Conservation (phyloP, 2,888 invertebrate species). For the Ennomos erosarius region DNA sequence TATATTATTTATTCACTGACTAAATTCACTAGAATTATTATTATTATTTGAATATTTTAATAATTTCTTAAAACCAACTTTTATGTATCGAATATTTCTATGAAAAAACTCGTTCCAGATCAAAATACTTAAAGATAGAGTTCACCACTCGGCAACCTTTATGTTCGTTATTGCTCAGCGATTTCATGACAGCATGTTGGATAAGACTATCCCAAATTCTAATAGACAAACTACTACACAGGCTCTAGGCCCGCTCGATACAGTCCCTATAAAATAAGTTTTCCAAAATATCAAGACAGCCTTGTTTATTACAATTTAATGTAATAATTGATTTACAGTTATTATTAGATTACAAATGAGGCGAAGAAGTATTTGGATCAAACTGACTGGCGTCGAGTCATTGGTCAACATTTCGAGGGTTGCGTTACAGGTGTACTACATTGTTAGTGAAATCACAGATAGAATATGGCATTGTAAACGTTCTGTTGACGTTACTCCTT, state of each 20-base stretch:
- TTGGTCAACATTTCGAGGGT: conserved; percentile 41
- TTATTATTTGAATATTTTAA: conserved; percentile 78
- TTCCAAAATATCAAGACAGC: conserved; percentile 58
- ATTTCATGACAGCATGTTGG: conserved; percentile 36
- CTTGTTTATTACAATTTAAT: conserved; percentile 49
- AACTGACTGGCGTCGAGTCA: conserved; percentile 42
- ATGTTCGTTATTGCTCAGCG: conserved; percentile 50
- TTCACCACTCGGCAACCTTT: conserved; percentile 46
- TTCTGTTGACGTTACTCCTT: conserved; percentile 54
- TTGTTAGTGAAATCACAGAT: conserved; percentile 73
- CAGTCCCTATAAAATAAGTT: conserved; percentile 53
- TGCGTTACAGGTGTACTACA: conserved; percentile 58
- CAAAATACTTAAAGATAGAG: conserved; percentile 61
- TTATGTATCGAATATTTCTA: conserved; percentile 73
- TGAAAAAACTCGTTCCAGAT: conserved; percentile 74
- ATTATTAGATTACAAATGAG: conserved; percentile 47
- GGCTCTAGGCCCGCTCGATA: conserved; percentile 40
- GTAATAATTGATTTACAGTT: conserved; percentile 41
- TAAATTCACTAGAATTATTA: conserved; percentile 80
- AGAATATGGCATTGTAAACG: conserved; percentile 62
- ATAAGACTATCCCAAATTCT: conserved; percentile 24
- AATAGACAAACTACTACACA: conserved; percentile 47
- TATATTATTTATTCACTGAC: conserved; percentile 76
- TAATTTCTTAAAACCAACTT: conserved; percentile 77
- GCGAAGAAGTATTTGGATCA: conserved; percentile 38